Evolutionary conservation across 2,113 vertebrate species (phyloP), one percentile per base, ranked within the genome.

Genomic region (Camarhynchus parvulus): DNA sequence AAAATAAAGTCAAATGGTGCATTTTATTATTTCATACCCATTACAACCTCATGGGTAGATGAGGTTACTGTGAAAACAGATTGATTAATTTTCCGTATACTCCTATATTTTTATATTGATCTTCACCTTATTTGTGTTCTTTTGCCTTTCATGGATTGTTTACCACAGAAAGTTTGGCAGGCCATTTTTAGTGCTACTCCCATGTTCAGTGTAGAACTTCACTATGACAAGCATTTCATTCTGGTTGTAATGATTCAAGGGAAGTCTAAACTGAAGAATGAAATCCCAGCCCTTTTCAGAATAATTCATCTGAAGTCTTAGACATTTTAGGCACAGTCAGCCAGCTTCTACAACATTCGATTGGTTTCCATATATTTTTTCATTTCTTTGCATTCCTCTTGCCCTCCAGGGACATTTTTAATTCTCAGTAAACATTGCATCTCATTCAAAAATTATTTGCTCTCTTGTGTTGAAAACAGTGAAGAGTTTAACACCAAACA

Each of bases 1-100:
- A 92, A 96, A 88, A 94, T 97, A 93, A 97, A 98, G 84, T 75
- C 90, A 93, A 97, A 97, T 56, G 86, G 70, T 23, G 94, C 96
- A 75, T 97, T 97, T 97, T 96, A 97, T 86, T 89, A 87, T 92
- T 96, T 93, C 31, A 56, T 39, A 52, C 35, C 72, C 14, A 9
- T 83, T 61, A 41, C 37, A 90, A 28, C 23, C 11, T 22, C 56
- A 15, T 7, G 33, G 44, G 63, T 23, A 80, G 74, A 66, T 23
- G 64, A 82, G 37, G 85, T 89, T 44, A 23, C 49, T 15, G 15
- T 10, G 9, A 89, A 91, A 91, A 78, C 9, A 85, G 58, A 67
- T 12, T 61, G 79, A 62, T 88, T 92, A 78, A 70, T 91, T 91
- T 95, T 87, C 61, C 14, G 0, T 42, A 18, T 25, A 92, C 68